These are phyloP conservation scores for Mormyrus iriodes DNA, from an alignment of 2,113 vertebrate species.

Conservation along the genomic window DNA sequence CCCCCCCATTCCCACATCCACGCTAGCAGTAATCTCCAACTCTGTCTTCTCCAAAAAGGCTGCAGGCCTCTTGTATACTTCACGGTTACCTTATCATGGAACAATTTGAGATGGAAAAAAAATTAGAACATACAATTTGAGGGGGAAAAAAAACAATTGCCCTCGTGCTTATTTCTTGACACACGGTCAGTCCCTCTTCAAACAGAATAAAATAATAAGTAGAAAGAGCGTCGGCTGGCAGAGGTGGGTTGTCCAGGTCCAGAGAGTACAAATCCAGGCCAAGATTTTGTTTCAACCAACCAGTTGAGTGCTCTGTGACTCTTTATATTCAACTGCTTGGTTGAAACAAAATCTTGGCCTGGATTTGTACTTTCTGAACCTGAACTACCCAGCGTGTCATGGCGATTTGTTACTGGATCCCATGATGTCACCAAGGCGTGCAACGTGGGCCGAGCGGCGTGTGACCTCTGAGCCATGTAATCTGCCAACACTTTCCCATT, in stretches of 20 bases:
- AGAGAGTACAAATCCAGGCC: background rate
- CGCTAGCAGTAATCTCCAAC: background rate
- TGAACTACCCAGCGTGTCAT: background rate
- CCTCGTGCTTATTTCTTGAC: background rate
- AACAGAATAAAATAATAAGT: background rate
- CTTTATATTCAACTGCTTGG: background rate
- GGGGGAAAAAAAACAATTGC: background rate
- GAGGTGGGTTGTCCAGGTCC: background rate
- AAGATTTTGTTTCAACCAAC: background rate
- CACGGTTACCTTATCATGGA: background rate
- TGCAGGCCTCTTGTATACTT: constrained; percentile 2
- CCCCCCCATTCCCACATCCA: background rate
- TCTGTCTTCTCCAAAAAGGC: background rate
- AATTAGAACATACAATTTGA: background rate
- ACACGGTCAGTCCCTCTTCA: background rate
- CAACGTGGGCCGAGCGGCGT: no score
- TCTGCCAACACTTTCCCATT: background rate
- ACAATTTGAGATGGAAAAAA: background rate
- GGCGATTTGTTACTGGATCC: background rate
- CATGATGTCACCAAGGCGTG: no score
- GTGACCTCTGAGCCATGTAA: background rate
- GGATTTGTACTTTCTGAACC: background rate
- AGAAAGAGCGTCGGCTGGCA: background rate
- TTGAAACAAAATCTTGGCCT: background rate
- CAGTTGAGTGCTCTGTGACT: background rate